phyloP scores from a whole-genome alignment of 2,888 invertebrate species.

The Epistrophe eligans region DNA sequence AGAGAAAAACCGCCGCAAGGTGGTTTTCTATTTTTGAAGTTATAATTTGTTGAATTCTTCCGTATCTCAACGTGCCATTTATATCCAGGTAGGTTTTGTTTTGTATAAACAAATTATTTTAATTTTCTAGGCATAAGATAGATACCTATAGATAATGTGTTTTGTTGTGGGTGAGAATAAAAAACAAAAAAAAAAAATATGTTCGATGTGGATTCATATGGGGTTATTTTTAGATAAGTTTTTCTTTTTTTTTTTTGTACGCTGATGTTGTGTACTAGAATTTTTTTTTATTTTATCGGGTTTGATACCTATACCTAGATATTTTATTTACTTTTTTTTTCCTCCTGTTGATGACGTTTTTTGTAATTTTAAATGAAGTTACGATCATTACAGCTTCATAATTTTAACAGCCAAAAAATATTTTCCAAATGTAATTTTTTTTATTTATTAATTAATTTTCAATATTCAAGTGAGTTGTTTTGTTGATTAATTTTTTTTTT shows the following conservation, averaged over 20 bases:
- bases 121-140: not conserved
- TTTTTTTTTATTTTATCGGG: slow-evolving; percentile 39
- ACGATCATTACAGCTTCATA: too few species aligned
- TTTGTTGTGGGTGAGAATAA: slow-evolving; percentile 17
- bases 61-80: slow-evolving; percentile 82
- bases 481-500: too few species aligned
- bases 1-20: slow-evolving; percentile 64
- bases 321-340: not conserved
- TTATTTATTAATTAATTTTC: too few species aligned
- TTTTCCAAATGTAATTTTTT: too few species aligned
- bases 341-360: not conserved
- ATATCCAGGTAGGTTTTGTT: slow-evolving; percentile 81
- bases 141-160: not conserved
- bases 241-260: not conserved
- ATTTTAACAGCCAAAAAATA: too few species aligned
- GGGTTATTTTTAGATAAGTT: slow-evolving; percentile 62
- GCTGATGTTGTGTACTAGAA: slow-evolving; percentile 8
- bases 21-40: slow-evolving; percentile 57
- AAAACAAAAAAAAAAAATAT: slow-evolving; percentile 11
- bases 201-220: slow-evolving; percentile 47
- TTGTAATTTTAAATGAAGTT: not conserved
- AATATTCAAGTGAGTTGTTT: too few species aligned
- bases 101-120: slow-evolving; percentile 36
- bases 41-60: slow-evolving; percentile 78
- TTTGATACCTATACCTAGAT: not conserved